Base-by-base conservation (phyloP, 2,113 vertebrate genomes). In the Bos indicus region DNA sequence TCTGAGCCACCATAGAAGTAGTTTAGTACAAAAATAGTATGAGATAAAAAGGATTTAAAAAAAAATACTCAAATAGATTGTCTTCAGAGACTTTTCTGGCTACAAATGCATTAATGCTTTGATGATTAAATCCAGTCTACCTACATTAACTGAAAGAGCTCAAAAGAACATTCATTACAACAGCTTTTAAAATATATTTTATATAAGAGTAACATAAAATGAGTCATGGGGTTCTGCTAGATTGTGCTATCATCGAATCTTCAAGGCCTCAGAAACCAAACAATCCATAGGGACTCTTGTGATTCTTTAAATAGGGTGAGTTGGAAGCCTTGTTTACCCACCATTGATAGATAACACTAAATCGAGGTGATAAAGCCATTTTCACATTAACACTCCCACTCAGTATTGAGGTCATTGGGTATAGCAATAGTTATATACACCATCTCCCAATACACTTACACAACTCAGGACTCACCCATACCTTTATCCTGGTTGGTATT, bases 301-400 rank as follows among this genome's bases (percentile, higher is more conserved):
- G 30, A 28, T 67, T 74, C 82, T 93, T 93, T 81, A 94, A 91
- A 59, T 84, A 84, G n/a, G 9, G 6, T 87, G 67, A 84, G 6
- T 90, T 85, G 51, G 57, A 96, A 97, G 81, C 1, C 71, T 46
- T 85, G 43, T 88, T 93, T 82, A 88, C 48, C 48, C 36, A 89
- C 25, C 46, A 94, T 52, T 83, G 91, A 96, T 95, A 97, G 78
- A 64, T 89, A 89, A 95, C 28, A 87, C 40, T 84, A 62, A 90
- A 84, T 60, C 0, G 0, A 96, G 30, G 71, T 95, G 91, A 97
- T 90, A 98, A 96, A 95, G 90, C 59, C 51, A 52, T 97, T 97
- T 96, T 98, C 78, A 97, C 59, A 93, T 94, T 95, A 97, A 94
- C 67, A 89, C 77, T 89, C 54, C 16, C 7, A 16, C 56, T 92